These are phyloP conservation scores for Nerophis ophidion DNA, from an alignment of 2,113 vertebrate species.

Conservation along the genomic window DNA sequence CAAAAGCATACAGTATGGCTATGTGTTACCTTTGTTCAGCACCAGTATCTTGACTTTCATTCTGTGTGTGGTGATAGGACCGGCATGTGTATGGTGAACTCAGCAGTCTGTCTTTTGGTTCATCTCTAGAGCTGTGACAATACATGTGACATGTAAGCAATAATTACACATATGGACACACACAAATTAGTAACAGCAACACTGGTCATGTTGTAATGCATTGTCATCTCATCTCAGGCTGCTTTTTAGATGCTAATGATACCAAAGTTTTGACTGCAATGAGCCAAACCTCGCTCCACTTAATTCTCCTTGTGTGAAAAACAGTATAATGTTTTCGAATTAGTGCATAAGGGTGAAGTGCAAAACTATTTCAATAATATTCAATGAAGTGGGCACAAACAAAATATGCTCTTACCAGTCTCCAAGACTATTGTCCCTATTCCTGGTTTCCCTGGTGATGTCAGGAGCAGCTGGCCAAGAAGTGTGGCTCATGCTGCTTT, in stretches of 20 bases:
- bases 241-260: too few relatives aligned
- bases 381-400: background rate
- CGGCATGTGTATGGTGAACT: conserved; percentile 83
- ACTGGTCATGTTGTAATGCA: background rate
- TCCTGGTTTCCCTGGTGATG: conserved; percentile 93
- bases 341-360: too few relatives aligned
- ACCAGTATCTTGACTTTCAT: conserved; percentile 88
- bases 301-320: too few relatives aligned
- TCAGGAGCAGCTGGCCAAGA: conserved; percentile 92
- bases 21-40: conserved; percentile 85
- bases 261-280: too few relatives aligned
- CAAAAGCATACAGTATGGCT: background rate
- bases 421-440: conserved; percentile 73
- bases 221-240: background rate
- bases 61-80: conserved; percentile 83
- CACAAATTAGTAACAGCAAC: background rate
- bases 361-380: background rate
- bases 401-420: conserved; percentile 60
- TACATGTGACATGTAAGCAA: background rate
- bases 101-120: conserved; percentile 85
- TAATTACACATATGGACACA: conserved; percentile 1
- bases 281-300: too few relatives aligned
- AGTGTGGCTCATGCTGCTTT: conserved; percentile 75
- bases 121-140: conserved; percentile 80
- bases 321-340: too few relatives aligned